phyloP scores from a whole-genome alignment of 2,888 invertebrate genomes.

The Plemyria rubiginata region DNA sequence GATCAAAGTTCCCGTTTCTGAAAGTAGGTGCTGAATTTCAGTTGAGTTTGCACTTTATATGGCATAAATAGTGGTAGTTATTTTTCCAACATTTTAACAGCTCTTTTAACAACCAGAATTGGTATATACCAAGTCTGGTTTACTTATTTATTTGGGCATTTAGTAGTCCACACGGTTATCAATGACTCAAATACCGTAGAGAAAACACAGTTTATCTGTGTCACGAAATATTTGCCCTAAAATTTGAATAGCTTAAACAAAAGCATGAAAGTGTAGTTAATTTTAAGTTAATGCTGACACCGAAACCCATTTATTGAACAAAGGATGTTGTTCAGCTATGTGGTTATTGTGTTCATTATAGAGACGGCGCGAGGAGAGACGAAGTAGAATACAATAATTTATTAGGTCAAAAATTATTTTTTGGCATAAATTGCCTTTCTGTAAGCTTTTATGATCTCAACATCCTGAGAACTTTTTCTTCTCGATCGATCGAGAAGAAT shows the following conservation, averaged over 20 bases:
- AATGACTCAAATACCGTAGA: slow-evolving; percentile 19
- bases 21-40: background rate
- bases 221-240: slow-evolving; percentile 26
- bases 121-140: background rate
- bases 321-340: slow-evolving; percentile 46
- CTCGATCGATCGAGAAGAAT: too few species aligned
- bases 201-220: slow-evolving; percentile 27
- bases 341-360: slow-evolving; percentile 28
- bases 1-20: background rate
- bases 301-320: slow-evolving; percentile 54
- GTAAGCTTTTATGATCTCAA: too few species aligned
- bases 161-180: background rate
- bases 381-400: too few species aligned
- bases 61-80: too few species aligned
- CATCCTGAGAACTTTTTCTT: too few species aligned
- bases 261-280: slow-evolving; percentile 41
- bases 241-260: slow-evolving; percentile 18
- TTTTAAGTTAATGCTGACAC: slow-evolving; percentile 35
- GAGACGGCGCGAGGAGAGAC: too few species aligned
- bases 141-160: background rate
- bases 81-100: too few species aligned
- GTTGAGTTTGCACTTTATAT: background rate
- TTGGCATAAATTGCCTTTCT: too few species aligned
- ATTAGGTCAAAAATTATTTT: too few species aligned
- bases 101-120: too few species aligned